Evolutionary conservation across 1,140 invertebrate species (phyloP), one percentile per base, ranked within the genome.

Genomic region (Dinoponera quadriceps): DNA sequence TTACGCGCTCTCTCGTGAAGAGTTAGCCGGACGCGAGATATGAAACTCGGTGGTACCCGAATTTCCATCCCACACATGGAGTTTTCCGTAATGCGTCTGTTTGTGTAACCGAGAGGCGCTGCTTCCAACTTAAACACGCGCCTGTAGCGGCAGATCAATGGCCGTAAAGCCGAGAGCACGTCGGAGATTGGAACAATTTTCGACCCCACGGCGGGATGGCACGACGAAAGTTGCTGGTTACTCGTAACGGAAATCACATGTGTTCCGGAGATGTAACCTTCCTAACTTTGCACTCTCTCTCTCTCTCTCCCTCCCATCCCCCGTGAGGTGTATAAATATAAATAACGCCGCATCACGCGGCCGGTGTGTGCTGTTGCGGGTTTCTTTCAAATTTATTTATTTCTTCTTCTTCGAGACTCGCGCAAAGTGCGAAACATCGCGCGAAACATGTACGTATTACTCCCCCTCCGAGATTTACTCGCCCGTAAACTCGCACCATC

Each of bases 1-100:
- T 69, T 57, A 73, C 38, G 48, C 49, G 65, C 22, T 51, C 38
- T 55, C 22, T 51, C 33, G 3, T n/a, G n/a, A n/a, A n/a, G 69
- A 80, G 75, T 80, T 71, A 33, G 25, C 65, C 65, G 25, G 7
- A n/a, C 57, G 72, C 44, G 72, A 44, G 75, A 55, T 29, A 25
- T 38, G 65, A 69, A 80, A 80, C 75, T 80, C 75, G 65, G 51
- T 80, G 71, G 71, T 80, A 59, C 49, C 51, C 51, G 65, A 80
- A 80, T 80, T 69, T 59, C 65, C 65, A 69, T 69, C 51, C n/a
- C n/a, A 20, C 75, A 80, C 51, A 54, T 9, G 22, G 33, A 80
- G 38, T 78, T n/a, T n/a, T 69, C 51, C 33, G 51, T 80, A 80
- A 80, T 71, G 74, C 22, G 51, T 80, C 29, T 68, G 75, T 49